Base-by-base conservation (phyloP, 2,797 vertebrate species). In the Champsocephalus esox region DNA sequence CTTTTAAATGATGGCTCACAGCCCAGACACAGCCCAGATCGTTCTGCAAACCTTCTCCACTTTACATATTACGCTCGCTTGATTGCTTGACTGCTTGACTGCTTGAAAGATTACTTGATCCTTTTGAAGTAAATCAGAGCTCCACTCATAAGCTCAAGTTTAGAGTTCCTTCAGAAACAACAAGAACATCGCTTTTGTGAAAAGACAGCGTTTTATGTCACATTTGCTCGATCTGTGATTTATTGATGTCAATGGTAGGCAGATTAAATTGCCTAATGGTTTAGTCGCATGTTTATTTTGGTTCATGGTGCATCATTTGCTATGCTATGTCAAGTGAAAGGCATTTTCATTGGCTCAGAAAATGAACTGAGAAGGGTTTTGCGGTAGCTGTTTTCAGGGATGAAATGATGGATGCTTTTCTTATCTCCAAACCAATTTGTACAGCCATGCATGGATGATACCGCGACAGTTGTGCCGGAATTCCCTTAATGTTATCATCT, bases 281-380 rank as follows among this genome's bases (percentile, higher is more conserved):
- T 89, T 83, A 44, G 79, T 70, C 82, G 32, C 7, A 16, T 75
- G 61, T 88, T 89, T 91, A 70, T 90, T 88, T 85, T 86, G 74
- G 80, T 81, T 77, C 63, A 48, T 12, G 17, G 62, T 44, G 59
- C 58, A 34, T 86, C 74, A 79, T 85, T 85, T 77, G 63, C 79
- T 68, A 70, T 61, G 70, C 21, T 1, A 45, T 79, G 51, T 87
- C 77, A 84, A 65, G 71, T 50, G 49, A 77, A 71, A 48, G 28
- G 59, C 12, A 1, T 82, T 90, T 92, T 91, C 73, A 77, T 86
- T 87, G 89, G 90, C 87, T 85, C 77, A 77, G 84, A 86, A 90
- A 88, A 84, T 70, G 24, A 80, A 80, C 61, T 66, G 56, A 59
- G 52, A 82, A 73, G 45, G 60, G 21, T 75, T 82, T 73, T 73